Conservation (phyloP, 2,113 vertebrate species). For the Emydura subglobosa region DNA sequence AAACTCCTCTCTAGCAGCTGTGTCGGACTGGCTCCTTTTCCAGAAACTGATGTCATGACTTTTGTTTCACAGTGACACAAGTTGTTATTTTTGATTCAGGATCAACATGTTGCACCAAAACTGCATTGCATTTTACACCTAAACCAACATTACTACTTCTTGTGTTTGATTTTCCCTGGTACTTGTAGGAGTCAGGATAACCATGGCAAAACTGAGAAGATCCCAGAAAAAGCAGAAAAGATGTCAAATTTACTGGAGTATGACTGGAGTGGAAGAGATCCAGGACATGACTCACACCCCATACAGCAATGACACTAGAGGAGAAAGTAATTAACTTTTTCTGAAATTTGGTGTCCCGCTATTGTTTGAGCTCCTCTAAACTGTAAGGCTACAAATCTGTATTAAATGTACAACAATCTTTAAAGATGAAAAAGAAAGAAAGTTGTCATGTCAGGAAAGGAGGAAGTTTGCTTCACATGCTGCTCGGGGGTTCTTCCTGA, state of each 20-base stretch:
- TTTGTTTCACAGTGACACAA: accelerated
- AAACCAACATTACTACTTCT: neutral
- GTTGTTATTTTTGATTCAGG: neutral
- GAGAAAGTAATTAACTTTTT: neutral
- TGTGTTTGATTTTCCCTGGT: neutral
- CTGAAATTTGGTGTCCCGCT: neutral
- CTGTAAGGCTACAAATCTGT: conserved; percentile 5
- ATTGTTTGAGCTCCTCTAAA: neutral
- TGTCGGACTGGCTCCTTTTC: neutral
- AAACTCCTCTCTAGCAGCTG: neutral
- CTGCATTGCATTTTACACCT: neutral
- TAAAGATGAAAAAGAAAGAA: neutral
- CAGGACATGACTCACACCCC: neutral
- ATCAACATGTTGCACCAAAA: accelerated
- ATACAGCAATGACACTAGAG: neutral
- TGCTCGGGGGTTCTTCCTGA: conserved; percentile 7
- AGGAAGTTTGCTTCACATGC: accelerated
- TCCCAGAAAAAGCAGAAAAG: neutral
- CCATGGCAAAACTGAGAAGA: neutral
- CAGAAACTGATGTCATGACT: neutral
- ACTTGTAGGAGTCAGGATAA: neutral
- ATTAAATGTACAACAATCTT: neutral
- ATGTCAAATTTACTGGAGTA: conserved; percentile 38
- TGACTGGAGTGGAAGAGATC: neutral
- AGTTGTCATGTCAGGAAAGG: neutral